Percentiles rank a stretch among this genome's conserved stretches.
These are phyloP conservation scores for Anableps anableps DNA, from an alignment of 2,797 vertebrate species.

Conservation along the genomic window DNA sequence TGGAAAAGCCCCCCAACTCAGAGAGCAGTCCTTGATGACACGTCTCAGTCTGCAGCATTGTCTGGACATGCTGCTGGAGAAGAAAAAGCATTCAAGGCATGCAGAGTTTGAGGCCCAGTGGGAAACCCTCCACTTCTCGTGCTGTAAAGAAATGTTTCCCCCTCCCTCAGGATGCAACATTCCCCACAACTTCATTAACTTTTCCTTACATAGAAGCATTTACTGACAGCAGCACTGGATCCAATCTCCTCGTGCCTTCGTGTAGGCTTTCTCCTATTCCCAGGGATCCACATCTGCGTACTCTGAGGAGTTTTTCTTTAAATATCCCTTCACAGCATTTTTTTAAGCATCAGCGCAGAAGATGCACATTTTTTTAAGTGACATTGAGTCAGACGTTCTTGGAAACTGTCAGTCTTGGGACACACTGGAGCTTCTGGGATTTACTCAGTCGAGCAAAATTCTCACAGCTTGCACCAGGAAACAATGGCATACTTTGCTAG, in stretches of 20 bases:
- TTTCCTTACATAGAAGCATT: constrained; percentile 56
- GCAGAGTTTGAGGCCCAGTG: constrained; percentile 19
- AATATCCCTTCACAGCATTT: constrained; percentile 1
- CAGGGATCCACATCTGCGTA: constrained; percentile 33
- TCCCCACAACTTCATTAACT: constrained; percentile 37
- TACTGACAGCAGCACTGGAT: neutral
- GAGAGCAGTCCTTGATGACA: constrained; percentile 9
- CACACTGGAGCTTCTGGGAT: constrained; percentile 36
- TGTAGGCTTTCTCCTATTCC: constrained; percentile 40
- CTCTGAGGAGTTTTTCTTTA: constrained; percentile 11
- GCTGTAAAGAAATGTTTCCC: constrained; percentile 25
- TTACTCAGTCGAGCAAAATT: constrained; percentile 22
- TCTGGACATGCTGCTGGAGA: constrained; percentile 51
- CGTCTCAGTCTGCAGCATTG: constrained; percentile 22
- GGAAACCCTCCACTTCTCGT: neutral
- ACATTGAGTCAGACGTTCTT: neutral
- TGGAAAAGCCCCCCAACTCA: neutral
- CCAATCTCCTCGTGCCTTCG: neutral
- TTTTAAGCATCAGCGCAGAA: constrained; percentile 26
- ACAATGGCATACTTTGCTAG: neutral
- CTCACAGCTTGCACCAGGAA: constrained; percentile 45
- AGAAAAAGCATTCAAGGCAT: constrained; percentile 29
- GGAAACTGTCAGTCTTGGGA: constrained; percentile 24
- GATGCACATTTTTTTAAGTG: neutral
- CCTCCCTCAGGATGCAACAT: constrained; percentile 57